A percentile compares a stretch with the other conserved stretches of the same genome.
Evolutionary conservation across 2,888 invertebrate species (phyloP).

Genomic region (Acrocera orbiculus): DNA sequence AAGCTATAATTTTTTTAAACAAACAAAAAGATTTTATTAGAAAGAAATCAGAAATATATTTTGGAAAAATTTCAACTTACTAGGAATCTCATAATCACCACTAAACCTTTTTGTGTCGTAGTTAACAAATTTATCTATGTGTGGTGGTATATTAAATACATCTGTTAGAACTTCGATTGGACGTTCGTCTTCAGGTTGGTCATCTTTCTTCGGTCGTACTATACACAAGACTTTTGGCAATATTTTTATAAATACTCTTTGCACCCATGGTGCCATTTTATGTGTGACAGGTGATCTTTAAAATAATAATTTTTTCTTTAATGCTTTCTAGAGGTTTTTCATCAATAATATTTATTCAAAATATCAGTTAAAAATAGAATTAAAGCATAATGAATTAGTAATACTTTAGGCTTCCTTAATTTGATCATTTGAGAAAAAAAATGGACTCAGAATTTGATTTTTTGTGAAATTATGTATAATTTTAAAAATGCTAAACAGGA

Average conservation of each 20-base stretch:
- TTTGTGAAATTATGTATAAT: too few species aligned
- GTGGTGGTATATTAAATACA: slow-evolving; percentile 51
- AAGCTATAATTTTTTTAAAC: slow-evolving; percentile 20
- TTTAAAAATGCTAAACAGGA: too few species aligned
- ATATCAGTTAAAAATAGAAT: too few species aligned
- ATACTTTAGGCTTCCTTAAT: too few species aligned
- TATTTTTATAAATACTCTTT: slow-evolving; percentile 66
- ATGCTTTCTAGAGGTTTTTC: too few species aligned
- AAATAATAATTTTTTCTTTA: too few species aligned
- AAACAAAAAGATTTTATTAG: too few species aligned
- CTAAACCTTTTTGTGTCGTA: slow-evolving; percentile 42
- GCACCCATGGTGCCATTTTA: slow-evolving; percentile 82
- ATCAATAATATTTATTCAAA: too few species aligned
- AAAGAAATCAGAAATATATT: too few species aligned
- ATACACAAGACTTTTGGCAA: slow-evolving; percentile 76
- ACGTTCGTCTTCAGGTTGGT: slow-evolving; percentile 39
- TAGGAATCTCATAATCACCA: slow-evolving; percentile 57
- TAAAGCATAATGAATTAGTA: too few species aligned
- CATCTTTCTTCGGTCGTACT: slow-evolving; percentile 70
- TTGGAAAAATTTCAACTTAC: slow-evolving; percentile 18
- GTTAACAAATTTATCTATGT: slow-evolving; percentile 44
- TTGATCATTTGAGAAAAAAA: too few species aligned
- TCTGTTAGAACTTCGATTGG: slow-evolving; percentile 55
- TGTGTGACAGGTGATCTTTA: slow-evolving; percentile 74
- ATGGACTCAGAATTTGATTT: too few species aligned